phyloP scores from a whole-genome alignment of 2,888 invertebrate species.

The Hipparchia sbordonii region DNA sequence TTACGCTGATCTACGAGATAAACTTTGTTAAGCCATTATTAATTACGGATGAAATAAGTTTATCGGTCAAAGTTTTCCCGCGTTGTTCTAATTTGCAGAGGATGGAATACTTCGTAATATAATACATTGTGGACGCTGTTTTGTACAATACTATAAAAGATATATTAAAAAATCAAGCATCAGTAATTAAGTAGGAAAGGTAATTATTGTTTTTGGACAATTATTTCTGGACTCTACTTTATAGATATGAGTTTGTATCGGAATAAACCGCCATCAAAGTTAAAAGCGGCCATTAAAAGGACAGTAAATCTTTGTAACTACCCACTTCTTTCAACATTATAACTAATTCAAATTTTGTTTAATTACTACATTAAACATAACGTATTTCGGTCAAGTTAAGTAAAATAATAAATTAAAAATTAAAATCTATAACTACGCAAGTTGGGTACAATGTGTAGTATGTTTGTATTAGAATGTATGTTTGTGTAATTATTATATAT shows the following conservation, averaged over 20 bases:
- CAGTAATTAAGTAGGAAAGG: no score
- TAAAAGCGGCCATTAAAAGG: slow-evolving; percentile 58
- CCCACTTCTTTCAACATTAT: slow-evolving; percentile 48
- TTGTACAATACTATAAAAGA: not conserved
- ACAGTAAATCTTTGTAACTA: slow-evolving; percentile 58
- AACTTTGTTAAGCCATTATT: slow-evolving; percentile 17
- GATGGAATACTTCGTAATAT: no score
- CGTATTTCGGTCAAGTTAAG: slow-evolving; percentile 21
- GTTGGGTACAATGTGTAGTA: no score
- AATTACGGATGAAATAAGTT: slow-evolving; percentile 7
- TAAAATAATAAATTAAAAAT: not conserved
- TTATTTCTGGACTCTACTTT: slow-evolving; percentile 24
- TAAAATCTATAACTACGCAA: no score
- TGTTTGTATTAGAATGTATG: no score
- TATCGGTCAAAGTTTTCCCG: not conserved
- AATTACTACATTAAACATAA: slow-evolving; percentile 38
- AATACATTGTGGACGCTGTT: not conserved
- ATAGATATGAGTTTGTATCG: slow-evolving; percentile 49
- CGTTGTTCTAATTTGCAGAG: not conserved
- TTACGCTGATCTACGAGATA: slow-evolving; percentile 19
- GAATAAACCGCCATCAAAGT: slow-evolving; percentile 55
- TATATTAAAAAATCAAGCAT: no score
- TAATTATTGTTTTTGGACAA: slow-evolving; percentile 20
- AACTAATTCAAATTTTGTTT: slow-evolving; percentile 43
- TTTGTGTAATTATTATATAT: no score